Evolutionary conservation across 2,113 vertebrate species (phyloP), one percentile per base, ranked within the genome.

Genomic region (Siphamia tubifer): DNA sequence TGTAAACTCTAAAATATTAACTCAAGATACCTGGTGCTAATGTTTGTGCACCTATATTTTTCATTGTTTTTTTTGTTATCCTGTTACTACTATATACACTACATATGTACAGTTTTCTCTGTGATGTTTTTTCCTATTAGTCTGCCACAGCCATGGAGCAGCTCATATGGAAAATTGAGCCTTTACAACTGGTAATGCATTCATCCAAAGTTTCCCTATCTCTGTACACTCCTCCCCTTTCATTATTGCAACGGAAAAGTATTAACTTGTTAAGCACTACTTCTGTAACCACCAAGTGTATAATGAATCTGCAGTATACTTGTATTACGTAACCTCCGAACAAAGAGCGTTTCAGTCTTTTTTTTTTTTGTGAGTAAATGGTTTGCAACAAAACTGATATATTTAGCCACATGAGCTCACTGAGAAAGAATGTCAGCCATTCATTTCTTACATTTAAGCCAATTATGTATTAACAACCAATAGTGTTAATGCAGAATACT

Each of bases 241-340:
- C 74, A n/a, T 76, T 65, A 83, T 81, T 71, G 39, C 31, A 68
- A 54, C 52, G 74, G 21, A 42, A 74, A 56, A 60, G 32, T 77
- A 66, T 73, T 80, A 68, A n/a, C 63, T 62, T 68, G 56, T 77
- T 58, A 70, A 80, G 39, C n/a, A 44, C 61, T 72, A 68, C 81
- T 84, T 82, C 52, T 75, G 68, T 72, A 62, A 65, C 43, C 21
- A 57, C 21, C 3, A 30, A 40, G 16, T 82, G 24, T 68, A 25
- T 48, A 74, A 84, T 85, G 34, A 66, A 65, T 73, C 51, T 84
- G 69, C 74, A 70, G 62, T 70, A 69, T 74, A 81, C 79, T 74
- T 68, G 35, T 72, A 43, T 87, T 79, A 83, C 68, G 28, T 82
- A 86, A 84, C 68, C 31, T 5, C 19, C 9, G 36, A 77, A 86